phyloP scores from a whole-genome alignment of 2,888 invertebrate species.

The Quadriops clusia region DNA sequence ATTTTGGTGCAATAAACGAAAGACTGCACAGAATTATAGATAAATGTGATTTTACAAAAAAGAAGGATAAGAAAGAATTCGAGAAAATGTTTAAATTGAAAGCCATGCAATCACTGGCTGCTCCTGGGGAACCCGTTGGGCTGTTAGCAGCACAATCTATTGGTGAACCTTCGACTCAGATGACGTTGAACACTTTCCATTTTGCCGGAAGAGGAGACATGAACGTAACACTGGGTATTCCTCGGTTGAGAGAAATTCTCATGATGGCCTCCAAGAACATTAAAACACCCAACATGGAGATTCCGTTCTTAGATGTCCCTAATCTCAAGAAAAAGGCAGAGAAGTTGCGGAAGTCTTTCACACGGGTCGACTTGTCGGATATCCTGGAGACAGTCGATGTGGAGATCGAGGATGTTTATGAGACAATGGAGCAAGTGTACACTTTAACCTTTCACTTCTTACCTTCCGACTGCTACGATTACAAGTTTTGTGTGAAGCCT shows the following conservation, averaged over 20 bases:
- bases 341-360: slow-evolving; percentile 58
- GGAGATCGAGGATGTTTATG: no score
- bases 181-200: slow-evolving; percentile 99
- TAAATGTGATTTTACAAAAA: slow-evolving; percentile 15
- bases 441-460: slow-evolving; percentile 62
- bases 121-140: slow-evolving; percentile 94
- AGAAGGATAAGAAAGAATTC: slow-evolving; percentile 36
- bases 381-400: slow-evolving; percentile 63
- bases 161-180: slow-evolving; percentile 99
- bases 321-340: slow-evolving; percentile 48
- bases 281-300: slow-evolving; percentile 93
- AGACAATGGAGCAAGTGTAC: no score
- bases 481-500: slow-evolving; percentile 60
- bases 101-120: slow-evolving; percentile 62
- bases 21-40: slow-evolving; percentile 57
- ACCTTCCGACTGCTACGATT: slow-evolving; percentile 59
- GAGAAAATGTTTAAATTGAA: slow-evolving; percentile 64
- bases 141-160: slow-evolving; percentile 94
- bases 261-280: slow-evolving; percentile 92
- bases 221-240: slow-evolving; percentile 99
- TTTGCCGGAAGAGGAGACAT: slow-evolving; percentile 99
- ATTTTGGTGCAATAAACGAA: slow-evolving; percentile 79
- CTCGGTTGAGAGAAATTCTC: slow-evolving; percentile 88
- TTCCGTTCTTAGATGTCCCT: slow-evolving; percentile 56
- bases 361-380: slow-evolving; percentile 66